Evolutionary conservation across 2,888 invertebrate genomes (phyloP), one percentile per base, ranked within the genome.

Genomic region (Notodonta dromedarius): DNA sequence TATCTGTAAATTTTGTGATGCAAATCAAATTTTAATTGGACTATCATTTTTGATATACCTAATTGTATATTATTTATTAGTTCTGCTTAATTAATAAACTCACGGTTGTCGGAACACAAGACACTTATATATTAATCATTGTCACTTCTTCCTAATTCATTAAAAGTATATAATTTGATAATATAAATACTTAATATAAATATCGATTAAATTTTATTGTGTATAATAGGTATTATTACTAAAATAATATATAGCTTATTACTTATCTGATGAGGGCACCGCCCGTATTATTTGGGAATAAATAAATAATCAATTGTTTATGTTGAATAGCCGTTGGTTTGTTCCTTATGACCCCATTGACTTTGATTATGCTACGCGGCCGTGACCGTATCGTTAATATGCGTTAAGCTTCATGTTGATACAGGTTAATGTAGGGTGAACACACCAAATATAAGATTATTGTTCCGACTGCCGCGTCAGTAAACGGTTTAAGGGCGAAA

Each of bases 131-230:
- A 71, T 76, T 57, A 56, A 76, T 73, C 76, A 70, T 57, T 65
- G 63, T 62, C 63, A 66, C 55, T 63, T 58, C 74, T 73, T 71
- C 74, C 76, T 73, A 75, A 76, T 76, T 73, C 65, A 68, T 70
- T 46, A 62, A 68, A 58, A 69, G 68, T 71, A 63, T 58, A 60
- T 66, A 67, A 67, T 62, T 71, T 65, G 65, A 67, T 66, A 60
- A 59, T 60, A 66, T 63, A 64, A 64, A 9, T 35, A 35, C 35
- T 48, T 50, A 16, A 39, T 53, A 53, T 35, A 32, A 35, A 53
- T 35, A 52, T 53, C 32, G 8, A 32, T 50, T 16, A 5, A 48
- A n/a, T 48, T 16, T 50, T 66, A 52, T 52, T 14, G 35, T 0
- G 4, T 52, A 14, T n/a, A 4, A 14, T 7, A 24, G 24, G 24